phyloP scores from a whole-genome alignment of 1,140 invertebrate genomes.

The Sitophilus oryzae region DNA sequence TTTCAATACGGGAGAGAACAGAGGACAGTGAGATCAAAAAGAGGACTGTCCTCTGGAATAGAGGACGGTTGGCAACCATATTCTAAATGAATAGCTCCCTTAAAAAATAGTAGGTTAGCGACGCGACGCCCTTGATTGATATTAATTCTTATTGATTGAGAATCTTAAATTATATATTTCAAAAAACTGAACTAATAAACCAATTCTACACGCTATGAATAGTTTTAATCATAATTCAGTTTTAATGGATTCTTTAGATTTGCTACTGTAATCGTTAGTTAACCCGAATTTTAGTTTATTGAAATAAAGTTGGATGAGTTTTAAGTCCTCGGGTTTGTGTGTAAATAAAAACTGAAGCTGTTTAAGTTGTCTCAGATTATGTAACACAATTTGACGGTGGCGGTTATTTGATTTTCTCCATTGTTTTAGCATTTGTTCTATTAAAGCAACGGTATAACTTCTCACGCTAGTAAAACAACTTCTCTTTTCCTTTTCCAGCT shows the following conservation, averaged over 20 bases:
- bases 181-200: not conserved
- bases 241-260: not conserved
- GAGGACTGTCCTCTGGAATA: too few relatives aligned
- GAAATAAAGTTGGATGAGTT: conserved; percentile 21
- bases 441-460: conserved; percentile 30
- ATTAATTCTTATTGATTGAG: too few relatives aligned
- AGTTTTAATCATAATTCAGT: conserved; percentile 16
- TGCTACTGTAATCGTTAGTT: not conserved
- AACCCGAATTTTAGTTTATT: conserved; percentile 22
- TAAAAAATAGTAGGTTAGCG: too few relatives aligned
- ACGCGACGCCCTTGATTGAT: too few relatives aligned
- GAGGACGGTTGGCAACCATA: too few relatives aligned
- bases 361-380: conserved; percentile 31
- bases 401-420: conserved; percentile 32
- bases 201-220: not conserved
- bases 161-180: not conserved
- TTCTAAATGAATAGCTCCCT: too few relatives aligned
- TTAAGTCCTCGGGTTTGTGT: conserved; percentile 26
- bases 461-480: conserved; percentile 29
- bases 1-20: too few relatives aligned
- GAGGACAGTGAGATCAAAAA: too few relatives aligned
- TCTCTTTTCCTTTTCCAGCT: conserved; percentile 28
- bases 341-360: conserved; percentile 34
- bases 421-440: conserved; percentile 28
- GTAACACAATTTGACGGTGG: conserved; percentile 24